Percentiles rank a stretch among this genome's conserved stretches.
phyloP scores from a whole-genome alignment of 1,140 invertebrate species.

The Philaenus spumarius region DNA sequence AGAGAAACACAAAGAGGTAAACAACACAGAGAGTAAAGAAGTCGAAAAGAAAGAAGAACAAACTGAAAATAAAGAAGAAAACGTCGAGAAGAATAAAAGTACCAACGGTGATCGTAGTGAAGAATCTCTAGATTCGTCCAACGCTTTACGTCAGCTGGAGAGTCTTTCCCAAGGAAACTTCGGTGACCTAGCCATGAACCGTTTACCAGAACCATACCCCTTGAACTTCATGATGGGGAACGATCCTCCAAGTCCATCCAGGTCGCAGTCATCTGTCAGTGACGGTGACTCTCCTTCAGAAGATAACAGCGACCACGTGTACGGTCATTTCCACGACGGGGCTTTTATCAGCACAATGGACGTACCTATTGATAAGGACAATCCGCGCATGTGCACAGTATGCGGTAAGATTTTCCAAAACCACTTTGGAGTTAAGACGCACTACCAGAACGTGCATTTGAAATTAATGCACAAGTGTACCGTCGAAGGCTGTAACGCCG shows the following conservation, averaged over 20 bases:
- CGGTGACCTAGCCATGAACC: conserved; percentile 43
- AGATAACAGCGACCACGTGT: conserved; percentile 51
- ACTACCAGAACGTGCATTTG: conserved; percentile 93
- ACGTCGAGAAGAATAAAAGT: conserved; percentile 41
- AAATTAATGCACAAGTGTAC: conserved; percentile 95
- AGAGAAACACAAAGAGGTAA: conserved; percentile 14
- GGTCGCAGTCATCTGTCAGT: conserved; percentile 44
- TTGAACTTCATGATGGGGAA: conserved; percentile 40
- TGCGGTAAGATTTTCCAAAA: conserved; percentile 94
- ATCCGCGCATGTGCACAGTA: conserved; percentile 78
- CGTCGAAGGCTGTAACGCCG: conserved; percentile 91
- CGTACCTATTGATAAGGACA: conserved; percentile 76
- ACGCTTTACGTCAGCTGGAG: conserved; percentile 70
- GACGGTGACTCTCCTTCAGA: conserved; percentile 51
- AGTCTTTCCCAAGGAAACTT: conserved; percentile 72
- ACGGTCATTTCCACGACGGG: conserved; percentile 64
- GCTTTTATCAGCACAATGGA: conserved; percentile 65
- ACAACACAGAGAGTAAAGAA: conserved; percentile 6
- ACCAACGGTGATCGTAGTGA: conserved; percentile 33
- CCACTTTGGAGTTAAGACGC: conserved; percentile 90
- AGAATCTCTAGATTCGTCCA: conserved; percentile 35
- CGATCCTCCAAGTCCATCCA: conserved; percentile 47
- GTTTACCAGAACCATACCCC: conserved; percentile 44
- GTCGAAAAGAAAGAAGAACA: conserved; percentile 15
- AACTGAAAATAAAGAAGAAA: conserved; percentile 32